Percentiles rank a stretch among this genome's conserved stretches.
Evolutionary conservation across 2,888 invertebrate genomes (phyloP).

Genomic region (Ectropis crepuscularia): DNA sequence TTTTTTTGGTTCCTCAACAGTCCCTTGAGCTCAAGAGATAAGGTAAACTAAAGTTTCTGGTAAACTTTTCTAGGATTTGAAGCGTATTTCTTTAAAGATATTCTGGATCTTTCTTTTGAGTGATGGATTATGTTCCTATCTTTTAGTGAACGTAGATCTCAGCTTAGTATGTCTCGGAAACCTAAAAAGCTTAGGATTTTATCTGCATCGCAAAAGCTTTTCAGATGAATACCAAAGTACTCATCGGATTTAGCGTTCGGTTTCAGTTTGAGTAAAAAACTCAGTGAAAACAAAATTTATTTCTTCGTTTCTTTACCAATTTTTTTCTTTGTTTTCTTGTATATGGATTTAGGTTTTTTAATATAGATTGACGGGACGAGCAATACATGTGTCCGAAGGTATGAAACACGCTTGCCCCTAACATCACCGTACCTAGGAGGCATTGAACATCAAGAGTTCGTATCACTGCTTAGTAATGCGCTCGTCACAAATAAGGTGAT

Average conservation of each 20-base stretch:
- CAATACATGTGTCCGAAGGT: no score
- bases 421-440: no score
- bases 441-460: no score
- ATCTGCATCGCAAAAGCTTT: conserved; percentile 17
- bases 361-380: no score
- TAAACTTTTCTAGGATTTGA: conserved; percentile 9
- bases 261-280: conserved; percentile 5
- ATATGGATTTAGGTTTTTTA: no score
- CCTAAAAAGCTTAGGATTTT: conserved; percentile 12
- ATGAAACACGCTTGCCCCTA: no score
- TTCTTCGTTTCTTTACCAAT: neutral
- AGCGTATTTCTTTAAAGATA: neutral
- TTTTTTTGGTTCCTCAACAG: conserved; percentile 8
- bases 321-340: neutral
- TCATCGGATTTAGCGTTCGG: conserved; percentile 6
- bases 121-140: conserved; percentile 13
- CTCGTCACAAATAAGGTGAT: no score
- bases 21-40: conserved; percentile 1
- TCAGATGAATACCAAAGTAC: conserved; percentile 8
- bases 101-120: neutral
- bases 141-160: conserved; percentile 7
- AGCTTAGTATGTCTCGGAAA: conserved; percentile 3
- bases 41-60: conserved; percentile 5
- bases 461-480: no score
- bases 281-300: neutral